phyloP scores from a whole-genome alignment of 2,797 vertebrate genomes.

The Champsocephalus esox region DNA sequence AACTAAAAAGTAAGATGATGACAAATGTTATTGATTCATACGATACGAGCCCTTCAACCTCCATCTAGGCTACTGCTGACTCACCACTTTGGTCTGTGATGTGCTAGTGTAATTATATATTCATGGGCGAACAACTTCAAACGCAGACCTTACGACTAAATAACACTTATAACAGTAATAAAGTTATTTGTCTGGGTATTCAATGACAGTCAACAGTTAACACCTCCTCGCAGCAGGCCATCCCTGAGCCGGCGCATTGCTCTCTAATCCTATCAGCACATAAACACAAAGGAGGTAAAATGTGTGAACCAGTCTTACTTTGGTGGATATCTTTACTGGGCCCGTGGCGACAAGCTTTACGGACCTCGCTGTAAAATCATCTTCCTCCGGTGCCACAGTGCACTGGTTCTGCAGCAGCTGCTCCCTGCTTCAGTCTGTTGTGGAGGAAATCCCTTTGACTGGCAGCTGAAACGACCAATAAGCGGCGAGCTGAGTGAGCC shows the following conservation, averaged over 20 bases:
- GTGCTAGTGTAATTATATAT: not conserved
- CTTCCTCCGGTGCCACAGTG: slow-evolving; percentile 41
- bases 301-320: slow-evolving; percentile 42
- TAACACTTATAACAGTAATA: not conserved
- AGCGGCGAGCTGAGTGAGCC: not conserved
- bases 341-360: not conserved
- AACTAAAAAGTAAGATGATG: not conserved
- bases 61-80: not conserved
- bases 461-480: slow-evolving; percentile 65
- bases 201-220: slow-evolving; percentile 56
- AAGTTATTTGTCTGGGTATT: slow-evolving; percentile 19
- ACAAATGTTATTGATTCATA: not conserved
- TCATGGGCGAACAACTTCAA: not conserved
- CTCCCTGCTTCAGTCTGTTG: slow-evolving; percentile 41
- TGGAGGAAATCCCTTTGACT: slow-evolving; percentile 52
- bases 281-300: not conserved
- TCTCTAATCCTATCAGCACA: not conserved
- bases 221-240: slow-evolving; percentile 48
- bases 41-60: not conserved
- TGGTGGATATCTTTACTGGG: slow-evolving; percentile 1
- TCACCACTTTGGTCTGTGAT: not conserved
- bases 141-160: not conserved
- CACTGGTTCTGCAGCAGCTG: slow-evolving; percentile 43
- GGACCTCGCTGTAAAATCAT: slow-evolving; percentile 16
- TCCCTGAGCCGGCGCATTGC: slow-evolving; percentile 9